Evolutionary conservation across 2,888 invertebrate species (phyloP).

Genomic region (Ctena decussata): DNA sequence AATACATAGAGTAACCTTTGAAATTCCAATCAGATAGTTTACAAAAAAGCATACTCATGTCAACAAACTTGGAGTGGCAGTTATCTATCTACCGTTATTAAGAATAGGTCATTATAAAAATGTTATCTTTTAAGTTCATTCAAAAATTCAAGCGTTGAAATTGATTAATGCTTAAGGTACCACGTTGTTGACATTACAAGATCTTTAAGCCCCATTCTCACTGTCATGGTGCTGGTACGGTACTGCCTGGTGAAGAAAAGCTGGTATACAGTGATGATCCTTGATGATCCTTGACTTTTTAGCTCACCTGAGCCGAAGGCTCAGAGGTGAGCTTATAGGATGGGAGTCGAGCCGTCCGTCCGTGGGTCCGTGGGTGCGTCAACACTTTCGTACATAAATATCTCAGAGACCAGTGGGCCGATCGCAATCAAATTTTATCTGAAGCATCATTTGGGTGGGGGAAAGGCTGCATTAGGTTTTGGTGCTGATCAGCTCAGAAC

Average conservation of each 20-base stretch:
- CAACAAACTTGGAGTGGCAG: conserved; percentile 6
- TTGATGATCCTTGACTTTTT: too few species aligned
- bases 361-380: not conserved
- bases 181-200: too few species aligned
- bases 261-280: too few species aligned
- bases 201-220: too few species aligned
- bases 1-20: not conserved
- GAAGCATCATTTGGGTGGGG: too few species aligned
- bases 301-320: not conserved
- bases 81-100: not conserved
- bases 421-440: too few species aligned
- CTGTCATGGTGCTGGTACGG: too few species aligned
- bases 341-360: not conserved
- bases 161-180: too few species aligned
- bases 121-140: not conserved
- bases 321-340: not conserved
- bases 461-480: too few species aligned
- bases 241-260: too few species aligned
- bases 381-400: not conserved
- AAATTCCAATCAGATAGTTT: not conserved
- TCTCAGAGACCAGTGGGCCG: too few species aligned
- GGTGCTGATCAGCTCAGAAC: too few species aligned
- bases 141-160: not conserved
- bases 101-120: not conserved
- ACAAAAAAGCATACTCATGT: conserved; percentile 7